These are phyloP conservation scores for Uria lomvia DNA, from an alignment of 2,113 vertebrate genomes.

Conservation along the genomic window DNA sequence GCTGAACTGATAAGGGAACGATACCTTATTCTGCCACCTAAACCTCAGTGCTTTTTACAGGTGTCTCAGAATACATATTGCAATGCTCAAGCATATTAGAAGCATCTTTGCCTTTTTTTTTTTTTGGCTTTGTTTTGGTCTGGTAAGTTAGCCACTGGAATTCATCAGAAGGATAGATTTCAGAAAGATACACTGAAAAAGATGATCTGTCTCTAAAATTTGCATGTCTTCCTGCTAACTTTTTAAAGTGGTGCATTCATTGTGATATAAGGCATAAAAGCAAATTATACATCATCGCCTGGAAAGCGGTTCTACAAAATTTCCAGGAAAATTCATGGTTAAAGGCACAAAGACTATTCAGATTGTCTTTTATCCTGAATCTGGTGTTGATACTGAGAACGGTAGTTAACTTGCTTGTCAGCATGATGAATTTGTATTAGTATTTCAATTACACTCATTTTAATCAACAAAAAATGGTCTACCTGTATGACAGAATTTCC, in stretches of 20 bases:
- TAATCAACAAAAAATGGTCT: neutral
- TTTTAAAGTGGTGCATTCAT: neutral
- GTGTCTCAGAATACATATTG: neutral
- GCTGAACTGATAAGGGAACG: neutral
- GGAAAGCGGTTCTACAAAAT: neutral
- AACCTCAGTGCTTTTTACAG: neutral
- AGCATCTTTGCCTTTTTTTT: neutral
- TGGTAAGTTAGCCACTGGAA: neutral
- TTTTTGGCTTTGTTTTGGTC: neutral
- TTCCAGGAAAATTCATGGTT: neutral
- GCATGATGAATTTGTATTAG: neutral
- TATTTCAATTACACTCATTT: neutral
- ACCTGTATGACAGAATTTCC: neutral
- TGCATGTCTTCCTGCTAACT: accelerated
- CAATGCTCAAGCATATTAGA: neutral
- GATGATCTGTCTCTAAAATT: neutral
- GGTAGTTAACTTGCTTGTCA: neutral
- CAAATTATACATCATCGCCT: accelerated
- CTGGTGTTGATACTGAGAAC: neutral
- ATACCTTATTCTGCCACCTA: no score
- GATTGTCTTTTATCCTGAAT: neutral
- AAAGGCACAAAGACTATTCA: neutral
- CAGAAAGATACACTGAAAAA: neutral
- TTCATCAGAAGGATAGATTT: neutral
- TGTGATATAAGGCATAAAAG: neutral